Conservation (phyloP, 2,888 invertebrate genomes). For the Platynereis dumerilii region DNA sequence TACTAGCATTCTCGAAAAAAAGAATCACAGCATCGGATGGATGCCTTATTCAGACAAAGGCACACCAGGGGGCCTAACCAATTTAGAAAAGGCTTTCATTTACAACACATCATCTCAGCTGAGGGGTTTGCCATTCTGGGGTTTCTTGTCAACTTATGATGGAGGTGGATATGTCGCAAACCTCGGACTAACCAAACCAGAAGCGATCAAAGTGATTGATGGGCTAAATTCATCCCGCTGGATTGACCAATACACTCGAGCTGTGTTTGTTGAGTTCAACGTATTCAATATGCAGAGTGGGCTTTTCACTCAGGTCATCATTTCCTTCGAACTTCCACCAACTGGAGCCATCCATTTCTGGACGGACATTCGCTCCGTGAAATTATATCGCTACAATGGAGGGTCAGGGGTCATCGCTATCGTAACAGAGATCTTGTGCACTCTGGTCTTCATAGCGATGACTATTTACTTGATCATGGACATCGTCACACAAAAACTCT, state of each 20-base stretch:
- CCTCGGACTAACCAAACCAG: constrained; percentile 26
- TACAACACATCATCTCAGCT: constrained; percentile 6
- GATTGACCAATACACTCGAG: neutral
- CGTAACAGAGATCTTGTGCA: constrained; percentile 4
- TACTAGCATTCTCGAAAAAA: too few species aligned
- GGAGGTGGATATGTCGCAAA: constrained; percentile 39
- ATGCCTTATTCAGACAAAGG: too few species aligned
- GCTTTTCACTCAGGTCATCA: neutral
- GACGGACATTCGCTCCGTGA: neutral
- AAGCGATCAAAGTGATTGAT: neutral
- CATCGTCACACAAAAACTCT: too few species aligned
- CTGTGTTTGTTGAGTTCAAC: constrained; percentile 3
- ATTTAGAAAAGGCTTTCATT: neutral
- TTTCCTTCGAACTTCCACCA: neutral
- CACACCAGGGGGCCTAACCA: too few species aligned
- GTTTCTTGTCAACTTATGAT: constrained; percentile 28
- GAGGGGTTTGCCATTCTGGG: constrained; percentile 26
- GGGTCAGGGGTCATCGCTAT: neutral
- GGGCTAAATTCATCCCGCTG: neutral
- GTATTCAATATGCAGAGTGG: constrained; percentile 3
- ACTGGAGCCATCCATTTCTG: neutral
- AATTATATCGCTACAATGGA: constrained; percentile 3
- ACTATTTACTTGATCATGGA: neutral
- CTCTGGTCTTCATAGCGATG: neutral
- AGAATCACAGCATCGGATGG: too few species aligned